phyloP scores from a whole-genome alignment of 2,888 invertebrate species.

The Thymelicus sylvestris region DNA sequence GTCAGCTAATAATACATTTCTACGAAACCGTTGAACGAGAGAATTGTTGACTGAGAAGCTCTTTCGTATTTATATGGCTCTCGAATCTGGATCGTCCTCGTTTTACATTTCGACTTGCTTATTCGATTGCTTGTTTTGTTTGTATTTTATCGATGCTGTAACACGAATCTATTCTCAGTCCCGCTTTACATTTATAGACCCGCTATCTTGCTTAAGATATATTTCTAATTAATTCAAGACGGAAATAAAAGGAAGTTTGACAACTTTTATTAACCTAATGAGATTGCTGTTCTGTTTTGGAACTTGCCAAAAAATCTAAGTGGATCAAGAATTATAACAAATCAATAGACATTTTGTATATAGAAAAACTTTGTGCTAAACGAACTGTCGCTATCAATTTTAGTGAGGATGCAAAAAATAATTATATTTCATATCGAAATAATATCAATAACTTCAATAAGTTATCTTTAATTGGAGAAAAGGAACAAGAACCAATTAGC shows the following conservation, averaged over 20 bases:
- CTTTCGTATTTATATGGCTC: slow-evolving; percentile 18
- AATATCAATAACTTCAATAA: too few relatives aligned
- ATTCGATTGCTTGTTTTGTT: background rate
- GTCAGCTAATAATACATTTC: slow-evolving; percentile 3
- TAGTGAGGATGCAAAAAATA: too few relatives aligned
- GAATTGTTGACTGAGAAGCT: slow-evolving; percentile 15
- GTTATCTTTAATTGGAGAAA: too few relatives aligned
- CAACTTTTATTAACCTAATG: too few relatives aligned
- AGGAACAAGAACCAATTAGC: too few relatives aligned
- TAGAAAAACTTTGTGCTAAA: too few relatives aligned
- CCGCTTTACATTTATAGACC: background rate
- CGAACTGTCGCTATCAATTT: too few relatives aligned
- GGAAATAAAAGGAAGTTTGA: background rate
- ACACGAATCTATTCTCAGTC: background rate
- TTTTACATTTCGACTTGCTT: background rate
- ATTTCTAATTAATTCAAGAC: background rate
- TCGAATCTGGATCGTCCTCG: slow-evolving; percentile 9
- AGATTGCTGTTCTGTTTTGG: too few relatives aligned
- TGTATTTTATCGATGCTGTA: background rate
- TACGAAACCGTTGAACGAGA: slow-evolving; percentile 6
- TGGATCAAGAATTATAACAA: too few relatives aligned
- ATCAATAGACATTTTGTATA: too few relatives aligned
- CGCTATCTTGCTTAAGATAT: background rate
- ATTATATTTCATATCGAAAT: too few relatives aligned
- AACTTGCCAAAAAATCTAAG: too few relatives aligned